phyloP scores from a whole-genome alignment of 2,113 vertebrate species.

The Nothoprocta pentlandii region DNA sequence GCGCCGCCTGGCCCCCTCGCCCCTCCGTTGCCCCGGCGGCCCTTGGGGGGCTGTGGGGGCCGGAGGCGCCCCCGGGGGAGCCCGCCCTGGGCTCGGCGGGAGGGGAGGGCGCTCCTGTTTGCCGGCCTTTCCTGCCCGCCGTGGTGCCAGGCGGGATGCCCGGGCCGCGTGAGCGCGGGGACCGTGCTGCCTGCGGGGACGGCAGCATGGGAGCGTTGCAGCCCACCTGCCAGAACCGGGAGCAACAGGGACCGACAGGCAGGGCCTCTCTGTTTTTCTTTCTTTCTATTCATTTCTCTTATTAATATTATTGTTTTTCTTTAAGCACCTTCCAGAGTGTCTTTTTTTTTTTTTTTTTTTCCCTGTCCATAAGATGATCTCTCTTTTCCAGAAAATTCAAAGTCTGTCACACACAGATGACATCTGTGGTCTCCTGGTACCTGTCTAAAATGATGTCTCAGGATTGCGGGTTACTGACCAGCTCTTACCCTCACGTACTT shows the following conservation, averaged over 20 bases:
- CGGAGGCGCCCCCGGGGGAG: too few relatives aligned
- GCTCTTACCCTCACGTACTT: neutral
- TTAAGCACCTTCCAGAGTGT: neutral
- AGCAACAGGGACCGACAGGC: neutral
- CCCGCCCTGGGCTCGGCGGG: too few relatives aligned
- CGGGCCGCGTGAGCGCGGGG: neutral
- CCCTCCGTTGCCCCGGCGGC: neutral
- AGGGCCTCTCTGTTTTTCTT: neutral
- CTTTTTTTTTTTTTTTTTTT: neutral
- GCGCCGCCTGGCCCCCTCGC: too few relatives aligned
- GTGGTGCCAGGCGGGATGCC: rapidly evolving
- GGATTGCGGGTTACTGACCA: neutral
- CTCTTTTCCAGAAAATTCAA: constrained; percentile 7
- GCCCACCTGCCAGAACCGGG: neutral
- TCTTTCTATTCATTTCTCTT: neutral
- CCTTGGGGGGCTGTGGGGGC: too few relatives aligned
- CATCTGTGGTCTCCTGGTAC: neutral
- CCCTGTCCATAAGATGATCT: neutral
- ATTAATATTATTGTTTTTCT: too few relatives aligned
- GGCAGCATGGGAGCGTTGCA: neutral
- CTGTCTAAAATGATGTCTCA: neutral
- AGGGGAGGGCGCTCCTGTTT: too few relatives aligned
- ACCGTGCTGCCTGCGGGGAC: neutral
- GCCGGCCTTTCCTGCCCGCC: neutral
- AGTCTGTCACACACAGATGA: neutral